phyloP scores from a whole-genome alignment of 2,888 invertebrate genomes.

The Dichetophora obliterata region DNA sequence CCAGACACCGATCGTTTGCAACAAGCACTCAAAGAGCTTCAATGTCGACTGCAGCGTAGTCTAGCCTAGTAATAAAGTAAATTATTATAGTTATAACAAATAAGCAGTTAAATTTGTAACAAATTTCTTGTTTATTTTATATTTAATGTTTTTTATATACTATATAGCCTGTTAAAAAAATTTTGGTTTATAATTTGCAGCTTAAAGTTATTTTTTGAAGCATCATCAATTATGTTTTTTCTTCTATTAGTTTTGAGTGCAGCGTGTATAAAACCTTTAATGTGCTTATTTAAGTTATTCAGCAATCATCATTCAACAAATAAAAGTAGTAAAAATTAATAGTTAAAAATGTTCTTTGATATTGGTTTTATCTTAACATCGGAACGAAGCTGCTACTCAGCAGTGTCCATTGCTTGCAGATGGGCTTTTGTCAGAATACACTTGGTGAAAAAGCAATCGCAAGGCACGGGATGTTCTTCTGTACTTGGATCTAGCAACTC shows the following conservation, averaged over 20 bases:
- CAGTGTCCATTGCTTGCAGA: constrained; percentile 58
- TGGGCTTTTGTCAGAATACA: constrained; percentile 78
- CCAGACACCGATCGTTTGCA: constrained; percentile 77
- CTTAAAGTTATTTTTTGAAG: neutral
- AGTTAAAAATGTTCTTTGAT: neutral
- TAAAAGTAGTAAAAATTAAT: constrained; percentile 16
- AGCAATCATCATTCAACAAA: constrained; percentile 7
- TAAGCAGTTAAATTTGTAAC: constrained; percentile 31
- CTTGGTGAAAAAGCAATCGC: constrained; percentile 82
- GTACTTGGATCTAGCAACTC: constrained; percentile 78
- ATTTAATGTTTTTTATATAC: constrained; percentile 19
- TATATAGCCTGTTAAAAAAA: constrained; percentile 1
- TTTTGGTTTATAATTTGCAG: constrained; percentile 4
- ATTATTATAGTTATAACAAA: constrained; percentile 43
- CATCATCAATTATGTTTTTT: neutral
- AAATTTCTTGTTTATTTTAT: constrained; percentile 19
- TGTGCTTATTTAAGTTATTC: constrained; percentile 5
- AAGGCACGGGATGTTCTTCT: constrained; percentile 83
- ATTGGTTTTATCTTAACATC: neutral
- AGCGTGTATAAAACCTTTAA: neutral
- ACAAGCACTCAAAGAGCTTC: constrained; percentile 70
- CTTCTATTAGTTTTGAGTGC: constrained; percentile 5
- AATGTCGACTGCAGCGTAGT: constrained; percentile 64
- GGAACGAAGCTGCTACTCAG: constrained; percentile 18
- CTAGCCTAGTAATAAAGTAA: constrained; percentile 43